Conservation (phyloP, 2,888 invertebrate species). For the Merodon equestris region DNA sequence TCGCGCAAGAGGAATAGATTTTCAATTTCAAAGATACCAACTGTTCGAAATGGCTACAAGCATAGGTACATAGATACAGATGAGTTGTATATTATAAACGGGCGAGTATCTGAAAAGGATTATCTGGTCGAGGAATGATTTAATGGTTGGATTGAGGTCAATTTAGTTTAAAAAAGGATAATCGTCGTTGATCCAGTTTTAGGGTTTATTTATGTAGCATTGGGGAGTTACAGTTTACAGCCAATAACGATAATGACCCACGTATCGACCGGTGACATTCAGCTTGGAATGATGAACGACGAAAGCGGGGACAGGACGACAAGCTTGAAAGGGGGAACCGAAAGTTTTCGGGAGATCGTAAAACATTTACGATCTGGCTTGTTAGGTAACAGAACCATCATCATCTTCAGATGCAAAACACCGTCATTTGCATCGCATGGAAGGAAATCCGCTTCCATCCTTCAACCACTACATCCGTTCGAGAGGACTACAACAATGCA, state of each 20-base stretch:
- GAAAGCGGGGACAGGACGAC: not conserved
- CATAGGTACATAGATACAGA: not conserved
- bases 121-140: slow-evolving; percentile 46
- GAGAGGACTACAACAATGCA: slow-evolving; percentile 4
- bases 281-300: slow-evolving; percentile 20
- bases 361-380: slow-evolving; percentile 25
- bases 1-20: slow-evolving; percentile 31
- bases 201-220: slow-evolving; percentile 33
- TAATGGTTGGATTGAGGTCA: slow-evolving; percentile 50
- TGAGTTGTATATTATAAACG: too few relatives aligned
- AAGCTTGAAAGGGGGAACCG: not conserved
- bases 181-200: slow-evolving; percentile 44
- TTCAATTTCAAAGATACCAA: slow-evolving; percentile 9
- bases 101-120: slow-evolving; percentile 3
- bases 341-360: slow-evolving; percentile 3
- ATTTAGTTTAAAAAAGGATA: slow-evolving; percentile 31
- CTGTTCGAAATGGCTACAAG: slow-evolving; percentile 2
- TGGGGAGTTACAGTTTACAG: slow-evolving; percentile 14
- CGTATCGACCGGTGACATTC: slow-evolving; percentile 1
- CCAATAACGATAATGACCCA: slow-evolving; percentile 35
- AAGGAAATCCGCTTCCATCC: not conserved
- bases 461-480: too few relatives aligned
- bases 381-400: slow-evolving; percentile 6
- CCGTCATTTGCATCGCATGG: slow-evolving; percentile 28
- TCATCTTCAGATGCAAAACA: slow-evolving; percentile 23